A percentile compares a stretch with the other conserved stretches of the same genome.
phyloP scores from a whole-genome alignment of 2,888 invertebrate genomes.

The Eristalis intricaria region DNA sequence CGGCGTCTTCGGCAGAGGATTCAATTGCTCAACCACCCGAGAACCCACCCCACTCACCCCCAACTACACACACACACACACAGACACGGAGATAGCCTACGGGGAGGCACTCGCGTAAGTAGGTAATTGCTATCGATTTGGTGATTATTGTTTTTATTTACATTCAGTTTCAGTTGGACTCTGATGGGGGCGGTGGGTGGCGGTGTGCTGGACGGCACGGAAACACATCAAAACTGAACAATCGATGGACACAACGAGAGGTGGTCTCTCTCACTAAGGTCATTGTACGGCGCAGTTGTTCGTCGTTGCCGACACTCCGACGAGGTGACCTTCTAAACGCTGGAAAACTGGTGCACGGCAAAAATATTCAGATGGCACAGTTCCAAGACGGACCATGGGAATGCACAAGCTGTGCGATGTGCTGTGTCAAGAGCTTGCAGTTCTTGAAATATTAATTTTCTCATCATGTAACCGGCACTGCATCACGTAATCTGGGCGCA shows the following conservation, averaged over 20 bases:
- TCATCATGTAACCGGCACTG: not conserved
- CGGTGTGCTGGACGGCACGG: too few species aligned
- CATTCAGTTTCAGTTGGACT: slow-evolving; percentile 10
- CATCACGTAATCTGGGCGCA: not conserved
- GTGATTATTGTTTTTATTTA: slow-evolving; percentile 51
- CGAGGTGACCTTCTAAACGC: slow-evolving; percentile 18
- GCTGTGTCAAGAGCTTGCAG: slow-evolving; percentile 21
- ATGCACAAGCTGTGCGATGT: not conserved
- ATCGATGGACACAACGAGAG: slow-evolving; percentile 46
- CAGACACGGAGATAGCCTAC: too few species aligned
- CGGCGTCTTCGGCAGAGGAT: not conserved
- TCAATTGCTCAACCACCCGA: not conserved
- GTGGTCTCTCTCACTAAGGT: slow-evolving; percentile 24
- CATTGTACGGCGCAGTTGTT: slow-evolving; percentile 41
- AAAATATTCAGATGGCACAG: slow-evolving; percentile 9
- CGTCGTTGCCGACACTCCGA: not conserved
- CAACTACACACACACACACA: not conserved
- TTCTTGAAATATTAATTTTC: not conserved
- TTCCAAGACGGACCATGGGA: slow-evolving; percentile 3
- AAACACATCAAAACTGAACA: not conserved
- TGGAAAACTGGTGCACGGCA: slow-evolving; percentile 1
- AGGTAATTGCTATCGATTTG: slow-evolving; percentile 65
- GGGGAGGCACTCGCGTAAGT: slow-evolving; percentile 35
- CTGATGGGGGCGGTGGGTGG: not conserved
- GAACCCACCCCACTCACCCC: not conserved